Percentiles rank a stretch among this genome's conserved stretches.
phyloP scores from a whole-genome alignment of 92 coral and sea anemone species.

The Palythoa grandiflora region DNA sequence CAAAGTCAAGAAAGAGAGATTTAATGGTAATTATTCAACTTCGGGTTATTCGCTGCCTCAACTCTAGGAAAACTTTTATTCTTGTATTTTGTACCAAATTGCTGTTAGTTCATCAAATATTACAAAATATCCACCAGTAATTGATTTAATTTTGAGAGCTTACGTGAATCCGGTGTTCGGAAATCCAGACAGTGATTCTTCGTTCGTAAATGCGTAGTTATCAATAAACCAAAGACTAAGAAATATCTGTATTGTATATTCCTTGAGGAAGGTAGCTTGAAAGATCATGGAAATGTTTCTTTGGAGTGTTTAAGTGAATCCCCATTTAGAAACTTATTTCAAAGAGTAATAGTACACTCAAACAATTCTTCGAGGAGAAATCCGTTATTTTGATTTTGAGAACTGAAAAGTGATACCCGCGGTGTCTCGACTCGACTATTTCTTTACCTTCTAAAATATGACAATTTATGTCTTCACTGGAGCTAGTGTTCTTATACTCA shows the following conservation, averaged over 20 bases:
- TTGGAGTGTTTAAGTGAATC: too few species aligned
- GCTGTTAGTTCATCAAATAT: not conserved
- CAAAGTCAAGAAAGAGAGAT: not conserved
- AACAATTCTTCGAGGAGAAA: too few species aligned
- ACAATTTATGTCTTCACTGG: too few species aligned
- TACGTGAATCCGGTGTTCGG: not conserved
- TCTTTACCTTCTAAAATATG: too few species aligned
- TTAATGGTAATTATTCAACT: not conserved
- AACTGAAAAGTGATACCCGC: too few species aligned
- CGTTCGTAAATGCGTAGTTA: not conserved
- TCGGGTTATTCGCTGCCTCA: not conserved
- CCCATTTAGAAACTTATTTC: too few species aligned
- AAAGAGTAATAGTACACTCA: too few species aligned
- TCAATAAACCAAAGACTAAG: not conserved
- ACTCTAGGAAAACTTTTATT: not conserved
- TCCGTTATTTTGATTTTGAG: too few species aligned
- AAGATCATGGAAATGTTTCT: not conserved
- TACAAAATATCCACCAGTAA: not conserved
- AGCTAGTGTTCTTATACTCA: too few species aligned
- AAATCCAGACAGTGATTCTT: not conserved
- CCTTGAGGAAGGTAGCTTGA: not conserved
- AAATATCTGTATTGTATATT: not conserved
- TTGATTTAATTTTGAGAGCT: not conserved
- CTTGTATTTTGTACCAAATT: not conserved
- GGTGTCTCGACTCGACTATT: too few species aligned